phyloP scores from a whole-genome alignment of 2,797 vertebrate species.

The Myotis myotis region DNA sequence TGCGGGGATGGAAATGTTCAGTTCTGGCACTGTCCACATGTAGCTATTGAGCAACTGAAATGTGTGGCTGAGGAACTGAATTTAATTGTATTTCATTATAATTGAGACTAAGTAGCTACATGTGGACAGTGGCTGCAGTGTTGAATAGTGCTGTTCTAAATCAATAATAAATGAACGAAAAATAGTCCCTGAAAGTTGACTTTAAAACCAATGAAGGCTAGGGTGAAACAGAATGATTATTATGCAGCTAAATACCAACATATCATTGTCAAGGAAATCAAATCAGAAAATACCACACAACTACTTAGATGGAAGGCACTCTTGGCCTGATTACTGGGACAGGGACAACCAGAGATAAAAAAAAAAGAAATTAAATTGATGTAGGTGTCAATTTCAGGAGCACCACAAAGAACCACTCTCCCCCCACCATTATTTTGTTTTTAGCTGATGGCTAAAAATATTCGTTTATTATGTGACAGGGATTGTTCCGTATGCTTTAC shows the following conservation, averaged over 20 bases:
- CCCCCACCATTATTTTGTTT: background rate
- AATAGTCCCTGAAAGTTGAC: background rate
- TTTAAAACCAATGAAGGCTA: background rate
- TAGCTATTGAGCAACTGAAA: background rate
- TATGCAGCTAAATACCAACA: background rate
- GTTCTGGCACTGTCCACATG: accelerated
- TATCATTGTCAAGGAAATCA: background rate
- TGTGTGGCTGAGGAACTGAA: background rate
- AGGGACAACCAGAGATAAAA: background rate
- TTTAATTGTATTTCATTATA: slow-evolving; percentile 1
- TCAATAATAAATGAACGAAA: slow-evolving; percentile 4
- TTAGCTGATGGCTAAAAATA: background rate
- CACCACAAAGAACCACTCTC: background rate
- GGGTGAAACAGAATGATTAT: background rate
- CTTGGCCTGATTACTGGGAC: background rate
- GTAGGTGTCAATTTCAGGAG: background rate
- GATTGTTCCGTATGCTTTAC: background rate
- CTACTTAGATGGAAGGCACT: background rate
- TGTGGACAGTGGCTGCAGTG: background rate
- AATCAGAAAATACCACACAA: background rate
- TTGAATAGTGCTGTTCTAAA: background rate
- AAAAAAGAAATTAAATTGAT: background rate
- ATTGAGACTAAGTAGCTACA: background rate
- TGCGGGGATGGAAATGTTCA: background rate
- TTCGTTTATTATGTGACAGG: background rate